Evolutionary conservation across 2,888 invertebrate species (phyloP).

Genomic region (Zygothrica quintamaculata): DNA sequence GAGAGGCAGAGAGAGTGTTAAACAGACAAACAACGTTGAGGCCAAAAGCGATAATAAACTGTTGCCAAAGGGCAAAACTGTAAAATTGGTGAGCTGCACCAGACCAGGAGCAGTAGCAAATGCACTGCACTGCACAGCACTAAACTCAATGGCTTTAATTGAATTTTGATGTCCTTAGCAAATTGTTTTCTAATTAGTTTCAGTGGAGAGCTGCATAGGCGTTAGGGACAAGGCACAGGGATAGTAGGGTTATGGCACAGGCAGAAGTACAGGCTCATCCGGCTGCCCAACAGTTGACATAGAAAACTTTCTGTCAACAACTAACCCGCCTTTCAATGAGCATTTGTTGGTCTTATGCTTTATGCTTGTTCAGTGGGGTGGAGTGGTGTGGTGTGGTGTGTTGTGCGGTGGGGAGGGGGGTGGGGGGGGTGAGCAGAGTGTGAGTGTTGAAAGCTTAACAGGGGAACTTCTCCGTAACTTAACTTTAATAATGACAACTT

Average conservation of each 20-base stretch:
- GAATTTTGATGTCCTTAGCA: constrained; percentile 80
- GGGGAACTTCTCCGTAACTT: too few species aligned
- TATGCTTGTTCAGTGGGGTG: too few species aligned
- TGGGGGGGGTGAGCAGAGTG: too few species aligned
- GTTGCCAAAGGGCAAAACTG: constrained; percentile 55
- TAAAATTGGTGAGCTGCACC: background rate
- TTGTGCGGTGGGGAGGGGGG: too few species aligned
- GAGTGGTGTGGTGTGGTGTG: constrained; percentile 1
- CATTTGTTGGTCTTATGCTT: too few species aligned
- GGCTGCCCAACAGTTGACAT: constrained; percentile 60
- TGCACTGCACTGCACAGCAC: constrained; percentile 71
- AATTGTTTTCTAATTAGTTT: constrained; percentile 81
- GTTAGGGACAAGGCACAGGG: background rate
- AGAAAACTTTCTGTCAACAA: constrained; percentile 77
- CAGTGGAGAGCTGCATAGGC: constrained; percentile 25
- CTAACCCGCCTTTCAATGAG: constrained; percentile 33
- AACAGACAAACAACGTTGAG: constrained; percentile 34
- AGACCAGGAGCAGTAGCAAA: constrained; percentile 16
- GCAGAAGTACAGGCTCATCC: background rate
- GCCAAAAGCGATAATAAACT: constrained; percentile 66
- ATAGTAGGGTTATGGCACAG: too few species aligned
- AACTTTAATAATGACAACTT: constrained; percentile 71
- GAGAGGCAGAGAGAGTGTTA: too few species aligned
- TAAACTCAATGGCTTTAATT: constrained; percentile 78
- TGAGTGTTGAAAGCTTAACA: too few species aligned